A percentile compares a stretch with the other conserved stretches of the same genome.
phyloP scores from a whole-genome alignment of 1,140 invertebrate species.

The Conus ventricosus region DNA sequence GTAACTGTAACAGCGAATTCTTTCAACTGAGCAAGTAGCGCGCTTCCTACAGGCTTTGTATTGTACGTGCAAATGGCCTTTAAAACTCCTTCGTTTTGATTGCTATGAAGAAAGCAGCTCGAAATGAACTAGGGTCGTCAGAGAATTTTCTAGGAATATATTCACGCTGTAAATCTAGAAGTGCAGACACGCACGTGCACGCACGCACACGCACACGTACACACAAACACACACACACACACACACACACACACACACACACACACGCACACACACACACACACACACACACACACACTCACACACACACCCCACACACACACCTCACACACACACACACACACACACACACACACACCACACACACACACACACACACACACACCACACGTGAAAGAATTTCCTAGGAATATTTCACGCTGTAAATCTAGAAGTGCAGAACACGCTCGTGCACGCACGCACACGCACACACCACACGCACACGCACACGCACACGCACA shows the following conservation, averaged over 20 bases:
- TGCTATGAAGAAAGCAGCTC: too few species aligned
- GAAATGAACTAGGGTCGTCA: too few species aligned
- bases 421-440: not conserved
- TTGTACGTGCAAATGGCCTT: too few species aligned
- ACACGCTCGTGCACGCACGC: not conserved
- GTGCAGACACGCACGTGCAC: too few species aligned
- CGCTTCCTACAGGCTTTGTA: too few species aligned
- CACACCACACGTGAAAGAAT: too few species aligned
- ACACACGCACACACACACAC: not conserved
- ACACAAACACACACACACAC: too few species aligned
- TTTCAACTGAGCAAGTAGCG: too few species aligned
- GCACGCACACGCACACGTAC: not conserved
- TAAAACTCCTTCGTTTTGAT: too few species aligned
- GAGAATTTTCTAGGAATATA: too few species aligned
- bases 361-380: not conserved
- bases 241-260: constrained; percentile 6
- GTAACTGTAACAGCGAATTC: too few species aligned
- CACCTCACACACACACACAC: not conserved
- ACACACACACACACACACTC: not conserved
- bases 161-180: not conserved
- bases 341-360: constrained; percentile 7
- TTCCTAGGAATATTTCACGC: too few species aligned
- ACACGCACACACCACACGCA: not conserved
- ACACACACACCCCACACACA: not conserved
- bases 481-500: not conserved